phyloP scores from a whole-genome alignment of 2,888 invertebrate species.

The Invenusta paracnida region DNA sequence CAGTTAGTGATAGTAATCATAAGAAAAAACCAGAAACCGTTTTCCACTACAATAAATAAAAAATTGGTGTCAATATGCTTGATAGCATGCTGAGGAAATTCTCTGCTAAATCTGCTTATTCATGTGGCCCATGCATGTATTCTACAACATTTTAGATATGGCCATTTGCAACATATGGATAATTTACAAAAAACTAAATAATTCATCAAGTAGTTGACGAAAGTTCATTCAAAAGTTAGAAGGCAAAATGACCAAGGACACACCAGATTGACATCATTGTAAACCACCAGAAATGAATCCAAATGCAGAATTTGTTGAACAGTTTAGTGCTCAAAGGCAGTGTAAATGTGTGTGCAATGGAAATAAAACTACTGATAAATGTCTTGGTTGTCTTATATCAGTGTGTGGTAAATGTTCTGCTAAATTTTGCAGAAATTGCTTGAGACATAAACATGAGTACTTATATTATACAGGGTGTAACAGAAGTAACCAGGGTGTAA shows the following conservation, averaged over 20 bases:
- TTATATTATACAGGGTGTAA: too few relatives aligned
- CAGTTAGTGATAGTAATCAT: neutral
- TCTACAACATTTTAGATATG: neutral
- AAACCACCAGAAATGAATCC: neutral
- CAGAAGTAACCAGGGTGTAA: too few relatives aligned
- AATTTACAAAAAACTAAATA: neutral
- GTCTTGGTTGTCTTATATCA: neutral
- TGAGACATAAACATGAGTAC: neutral
- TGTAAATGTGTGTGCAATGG: neutral
- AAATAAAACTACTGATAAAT: neutral
- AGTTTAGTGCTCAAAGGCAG: neutral
- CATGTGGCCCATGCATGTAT: neutral
- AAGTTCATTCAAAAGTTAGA: neutral
- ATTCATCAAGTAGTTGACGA: neutral
- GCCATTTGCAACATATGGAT: neutral
- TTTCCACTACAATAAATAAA: neutral
- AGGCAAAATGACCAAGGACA: neutral
- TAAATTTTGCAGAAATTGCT: neutral
- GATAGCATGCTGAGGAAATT: neutral
- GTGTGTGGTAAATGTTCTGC: neutral
- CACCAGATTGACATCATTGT: neutral
- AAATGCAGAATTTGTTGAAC: neutral
- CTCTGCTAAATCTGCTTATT: neutral
- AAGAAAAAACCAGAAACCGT: neutral
- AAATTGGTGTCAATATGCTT: neutral